Conservation (phyloP, 1,140 invertebrate genomes). For the Oncopeltus fasciatus region DNA sequence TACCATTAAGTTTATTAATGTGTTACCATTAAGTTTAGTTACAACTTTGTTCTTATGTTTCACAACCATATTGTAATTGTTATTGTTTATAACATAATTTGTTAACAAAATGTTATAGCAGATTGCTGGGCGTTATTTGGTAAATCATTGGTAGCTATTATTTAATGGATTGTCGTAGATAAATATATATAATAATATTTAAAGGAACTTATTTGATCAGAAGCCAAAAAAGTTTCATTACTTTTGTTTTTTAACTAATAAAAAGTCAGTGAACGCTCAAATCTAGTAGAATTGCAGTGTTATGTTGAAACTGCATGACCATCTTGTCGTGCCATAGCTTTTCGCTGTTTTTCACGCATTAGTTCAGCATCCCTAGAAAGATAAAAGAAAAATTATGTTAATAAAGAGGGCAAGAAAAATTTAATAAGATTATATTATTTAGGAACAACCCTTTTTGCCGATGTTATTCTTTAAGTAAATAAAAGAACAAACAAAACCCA, state of each 20-base stretch:
- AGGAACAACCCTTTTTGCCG: too few relatives aligned
- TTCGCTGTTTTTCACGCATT: constrained; percentile 61
- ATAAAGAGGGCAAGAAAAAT: neutral
- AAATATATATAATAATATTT: neutral
- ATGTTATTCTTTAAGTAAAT: too few relatives aligned
- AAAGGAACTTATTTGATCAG: neutral
- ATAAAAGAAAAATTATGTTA: neutral
- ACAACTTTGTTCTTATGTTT: too few relatives aligned
- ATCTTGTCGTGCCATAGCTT: constrained; percentile 20
- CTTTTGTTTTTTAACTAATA: neutral
- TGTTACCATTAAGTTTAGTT: too few relatives aligned
- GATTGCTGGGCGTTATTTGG: too few relatives aligned
- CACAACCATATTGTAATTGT: too few relatives aligned
- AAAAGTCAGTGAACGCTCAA: neutral
- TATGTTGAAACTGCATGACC: neutral
- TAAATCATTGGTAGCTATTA: too few relatives aligned
- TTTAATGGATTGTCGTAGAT: too few relatives aligned
- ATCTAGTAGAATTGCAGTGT: neutral
- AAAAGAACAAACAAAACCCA: too few relatives aligned
- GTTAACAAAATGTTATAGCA: too few relatives aligned
- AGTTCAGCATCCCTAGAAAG: constrained; percentile 58
- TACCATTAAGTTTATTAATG: too few relatives aligned
- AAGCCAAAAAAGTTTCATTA: neutral
- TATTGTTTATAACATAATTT: too few relatives aligned
- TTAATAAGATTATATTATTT: neutral